Conservation (phyloP, 2,797 vertebrate species). For the Erithacus rubecula region DNA sequence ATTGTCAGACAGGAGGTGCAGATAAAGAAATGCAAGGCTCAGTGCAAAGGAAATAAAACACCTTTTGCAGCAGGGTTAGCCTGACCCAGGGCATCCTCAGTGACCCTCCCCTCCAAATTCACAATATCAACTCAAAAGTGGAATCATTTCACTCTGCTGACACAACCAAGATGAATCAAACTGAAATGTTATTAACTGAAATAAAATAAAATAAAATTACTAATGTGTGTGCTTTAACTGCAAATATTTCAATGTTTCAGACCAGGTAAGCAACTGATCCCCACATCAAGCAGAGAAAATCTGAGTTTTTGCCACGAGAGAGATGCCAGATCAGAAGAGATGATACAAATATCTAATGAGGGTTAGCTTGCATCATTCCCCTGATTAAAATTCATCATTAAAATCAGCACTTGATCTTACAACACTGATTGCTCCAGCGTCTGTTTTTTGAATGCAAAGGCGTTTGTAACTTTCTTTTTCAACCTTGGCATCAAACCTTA, state of each 20-base stretch:
- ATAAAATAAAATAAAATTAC: neutral
- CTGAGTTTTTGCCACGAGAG: neutral
- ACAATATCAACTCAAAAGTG: neutral
- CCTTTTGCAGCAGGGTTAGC: neutral
- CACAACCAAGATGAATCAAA: neutral
- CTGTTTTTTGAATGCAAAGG: neutral
- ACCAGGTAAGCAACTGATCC: neutral
- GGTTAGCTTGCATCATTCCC: neutral
- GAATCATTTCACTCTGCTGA: neutral
- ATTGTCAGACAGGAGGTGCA: neutral
- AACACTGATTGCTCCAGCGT: neutral
- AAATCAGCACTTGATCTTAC: neutral
- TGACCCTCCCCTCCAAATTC: neutral
- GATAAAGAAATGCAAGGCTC: neutral
- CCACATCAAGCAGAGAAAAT: neutral
- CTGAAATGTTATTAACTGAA: neutral
- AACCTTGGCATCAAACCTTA: neutral
- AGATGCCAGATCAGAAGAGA: neutral
- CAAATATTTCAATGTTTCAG: neutral
- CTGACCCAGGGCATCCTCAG: neutral
- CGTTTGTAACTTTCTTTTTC: neutral
- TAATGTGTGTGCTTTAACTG: neutral
- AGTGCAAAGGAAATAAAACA: neutral
- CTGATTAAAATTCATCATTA: constrained; percentile 7
- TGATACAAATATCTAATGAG: neutral